phyloP scores from a whole-genome alignment of 2,113 vertebrate genomes.

The Chaetodon trifascialis region DNA sequence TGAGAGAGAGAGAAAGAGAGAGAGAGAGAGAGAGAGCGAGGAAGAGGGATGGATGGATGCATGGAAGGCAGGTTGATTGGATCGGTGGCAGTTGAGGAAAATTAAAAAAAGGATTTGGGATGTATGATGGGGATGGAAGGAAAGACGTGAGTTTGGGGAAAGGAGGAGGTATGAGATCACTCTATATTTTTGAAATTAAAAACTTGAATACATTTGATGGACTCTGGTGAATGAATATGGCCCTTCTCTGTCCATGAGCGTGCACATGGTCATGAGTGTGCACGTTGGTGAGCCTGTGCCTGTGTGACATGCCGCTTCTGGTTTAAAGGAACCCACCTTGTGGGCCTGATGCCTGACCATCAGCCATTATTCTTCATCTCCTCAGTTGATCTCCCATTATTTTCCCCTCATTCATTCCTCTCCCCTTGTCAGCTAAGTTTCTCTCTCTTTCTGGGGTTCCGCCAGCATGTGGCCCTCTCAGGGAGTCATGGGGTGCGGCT shows the following conservation, averaged over 20 bases:
- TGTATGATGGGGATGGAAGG: conserved; percentile 48
- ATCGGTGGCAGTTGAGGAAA: conserved; percentile 38
- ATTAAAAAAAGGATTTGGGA: conserved; percentile 40
- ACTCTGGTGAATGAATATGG: conserved; percentile 84
- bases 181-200: conserved; percentile 6
- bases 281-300: conserved; percentile 78
- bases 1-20: conserved; percentile 38
- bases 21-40: conserved; percentile 51
- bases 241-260: conserved; percentile 77
- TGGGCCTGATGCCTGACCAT: conserved; percentile 75
- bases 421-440: conserved; percentile 31
- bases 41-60: conserved; percentile 50
- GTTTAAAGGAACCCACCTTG: conserved; percentile 76
- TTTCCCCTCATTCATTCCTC: conserved; percentile 26
- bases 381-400: conserved; percentile 39
- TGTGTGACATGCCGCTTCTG: conserved; percentile 89
- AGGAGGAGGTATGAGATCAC: conserved; percentile 3
- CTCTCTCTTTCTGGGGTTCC: conserved; percentile 41
- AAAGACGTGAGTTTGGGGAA: conserved; percentile 31
- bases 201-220: conserved; percentile 39
- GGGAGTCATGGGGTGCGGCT: conserved; percentile 64
- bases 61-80: conserved; percentile 42
- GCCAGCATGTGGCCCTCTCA: conserved; percentile 69
- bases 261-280: conserved; percentile 78
- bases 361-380: conserved; percentile 59